Percentiles rank a stretch among this genome's conserved stretches.
These are phyloP conservation scores for Drosophila eohydei DNA, from an alignment of 2,888 invertebrate genomes.

Conservation along the genomic window DNA sequence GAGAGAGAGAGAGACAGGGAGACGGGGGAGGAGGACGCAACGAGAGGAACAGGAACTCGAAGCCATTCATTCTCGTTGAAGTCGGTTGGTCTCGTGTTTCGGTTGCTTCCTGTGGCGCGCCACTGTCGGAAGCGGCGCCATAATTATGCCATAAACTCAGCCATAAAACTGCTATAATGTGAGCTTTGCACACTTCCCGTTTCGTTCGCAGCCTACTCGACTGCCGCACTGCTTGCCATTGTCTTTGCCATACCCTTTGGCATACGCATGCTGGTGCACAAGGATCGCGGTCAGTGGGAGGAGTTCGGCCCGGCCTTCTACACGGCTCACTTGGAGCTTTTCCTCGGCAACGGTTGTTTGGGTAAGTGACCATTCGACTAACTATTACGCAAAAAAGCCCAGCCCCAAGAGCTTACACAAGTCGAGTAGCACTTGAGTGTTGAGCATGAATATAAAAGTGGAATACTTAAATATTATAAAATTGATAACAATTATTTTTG, in stretches of 20 bases:
- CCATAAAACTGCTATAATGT: constrained; percentile 62
- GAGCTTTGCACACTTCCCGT: constrained; percentile 36
- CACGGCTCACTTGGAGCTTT: constrained; percentile 89
- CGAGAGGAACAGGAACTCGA: constrained; percentile 47
- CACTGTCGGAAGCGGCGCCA: constrained; percentile 55
- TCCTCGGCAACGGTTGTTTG: constrained; percentile 90
- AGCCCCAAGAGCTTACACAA: not conserved
- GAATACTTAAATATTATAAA: not conserved
- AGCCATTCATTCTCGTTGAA: constrained; percentile 57
- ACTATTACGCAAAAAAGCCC: not conserved
- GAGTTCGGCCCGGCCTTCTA: constrained; percentile 89
- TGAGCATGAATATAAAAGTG: not conserved
- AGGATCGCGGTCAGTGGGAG: constrained; percentile 88
- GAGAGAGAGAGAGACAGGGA: constrained; percentile 22
- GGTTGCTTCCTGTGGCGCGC: constrained; percentile 49
- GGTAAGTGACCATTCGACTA: constrained; percentile 83
- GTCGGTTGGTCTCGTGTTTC: constrained; percentile 24
- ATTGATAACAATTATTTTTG: not conserved
- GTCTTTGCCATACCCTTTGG: constrained; percentile 89
- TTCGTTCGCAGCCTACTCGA: constrained; percentile 88
- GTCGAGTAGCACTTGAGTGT: constrained; percentile 4
- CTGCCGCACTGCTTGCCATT: constrained; percentile 90
- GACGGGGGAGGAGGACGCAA: not conserved
- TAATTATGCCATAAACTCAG: constrained; percentile 72
- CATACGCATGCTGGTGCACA: constrained; percentile 88